Base-by-base conservation (phyloP, 2,888 invertebrate genomes). In the Trissolcus brochymenae region DNA sequence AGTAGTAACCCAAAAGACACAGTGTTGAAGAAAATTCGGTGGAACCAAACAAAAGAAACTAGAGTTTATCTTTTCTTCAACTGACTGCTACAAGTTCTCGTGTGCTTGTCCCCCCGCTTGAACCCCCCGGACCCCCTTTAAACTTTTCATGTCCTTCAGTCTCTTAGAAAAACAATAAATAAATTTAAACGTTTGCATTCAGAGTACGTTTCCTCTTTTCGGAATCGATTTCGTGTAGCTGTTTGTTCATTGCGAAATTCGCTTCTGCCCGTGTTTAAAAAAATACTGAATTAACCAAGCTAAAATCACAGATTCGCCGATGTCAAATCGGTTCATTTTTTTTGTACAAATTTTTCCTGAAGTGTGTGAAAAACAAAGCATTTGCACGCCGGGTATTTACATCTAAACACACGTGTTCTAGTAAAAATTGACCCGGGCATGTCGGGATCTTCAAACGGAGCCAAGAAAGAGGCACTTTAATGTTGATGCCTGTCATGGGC, bases 221-320 rank as follows among this genome's bases (percentile, higher is more conserved):
- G 13, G 19, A 16, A 51, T 29, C 21, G 21, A n/a, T 29, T 7
- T 16, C 17, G n/a, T 13, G 46, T 11, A 11, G 59, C 16, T 59
- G 19, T 57, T 53, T 65, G 40, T 54, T 40, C 35, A 35, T 35
- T 35, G 35, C 62, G 79, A 80, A 75, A 79, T 85, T 82, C 82
- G 80, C 82, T 82, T 75, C 56, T 65, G 66, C 80, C 82, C 76
- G 80, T 35, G 35, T 35, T 88, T 88, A 87, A 88, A 88, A 89
- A 89, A 88, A 89, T 89, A 89, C 87, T 88, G 88, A 88, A 88
- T 88, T 87, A 89, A 89, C 87, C 88, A 88, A 89, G 88, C 88
- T 89, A 89, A 88, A 88, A 89, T 89, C 88, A 89, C 88, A 89
- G 88, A 88, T 87, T 87, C 83, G 85, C 88, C 85, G 85, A 86